A percentile compares a stretch with the other conserved stretches of the same genome.
Evolutionary conservation across 2,888 invertebrate genomes (phyloP).

Genomic region (Zygaena filipendulae): DNA sequence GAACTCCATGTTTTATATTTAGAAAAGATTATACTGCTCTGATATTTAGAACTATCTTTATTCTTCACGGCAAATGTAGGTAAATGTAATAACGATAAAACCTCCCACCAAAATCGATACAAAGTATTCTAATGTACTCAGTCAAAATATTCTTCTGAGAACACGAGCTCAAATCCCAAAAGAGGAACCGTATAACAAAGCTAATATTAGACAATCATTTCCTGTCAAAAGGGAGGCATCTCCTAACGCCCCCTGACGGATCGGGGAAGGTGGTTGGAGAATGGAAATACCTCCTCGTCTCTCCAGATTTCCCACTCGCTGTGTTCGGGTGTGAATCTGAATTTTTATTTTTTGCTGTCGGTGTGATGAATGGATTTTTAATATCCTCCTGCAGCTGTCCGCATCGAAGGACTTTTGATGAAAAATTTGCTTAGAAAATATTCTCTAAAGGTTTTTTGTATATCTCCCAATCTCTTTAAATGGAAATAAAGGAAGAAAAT

Average conservation of each 20-base stretch:
- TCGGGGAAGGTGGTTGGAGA: constrained; percentile 28
- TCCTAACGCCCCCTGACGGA: constrained; percentile 32
- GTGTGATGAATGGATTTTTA: constrained; percentile 61
- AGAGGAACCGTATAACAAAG: constrained; percentile 65
- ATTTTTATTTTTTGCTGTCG: constrained; percentile 55
- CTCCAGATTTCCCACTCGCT: constrained; percentile 56
- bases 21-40: too few relatives aligned
- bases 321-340: constrained; percentile 59
- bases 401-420: constrained; percentile 30
- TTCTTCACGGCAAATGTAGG: too few relatives aligned
- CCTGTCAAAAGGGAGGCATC: constrained; percentile 60
- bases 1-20: constrained; percentile 7
- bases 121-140: background rate
- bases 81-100: too few relatives aligned
- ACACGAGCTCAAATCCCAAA: constrained; percentile 36
- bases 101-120: too few relatives aligned
- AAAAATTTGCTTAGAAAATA: constrained; percentile 41
- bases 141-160: too few relatives aligned
- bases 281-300: constrained; percentile 52
- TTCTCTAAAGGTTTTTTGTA: too few relatives aligned
- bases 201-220: constrained; percentile 69
- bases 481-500: too few relatives aligned
- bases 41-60: too few relatives aligned
- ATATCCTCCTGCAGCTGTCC: constrained; percentile 56
- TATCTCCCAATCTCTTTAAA: too few relatives aligned